Evolutionary conservation across 2,888 invertebrate species (phyloP), one percentile per base, ranked within the genome.

Genomic region (Ochlodes sylvanus): DNA sequence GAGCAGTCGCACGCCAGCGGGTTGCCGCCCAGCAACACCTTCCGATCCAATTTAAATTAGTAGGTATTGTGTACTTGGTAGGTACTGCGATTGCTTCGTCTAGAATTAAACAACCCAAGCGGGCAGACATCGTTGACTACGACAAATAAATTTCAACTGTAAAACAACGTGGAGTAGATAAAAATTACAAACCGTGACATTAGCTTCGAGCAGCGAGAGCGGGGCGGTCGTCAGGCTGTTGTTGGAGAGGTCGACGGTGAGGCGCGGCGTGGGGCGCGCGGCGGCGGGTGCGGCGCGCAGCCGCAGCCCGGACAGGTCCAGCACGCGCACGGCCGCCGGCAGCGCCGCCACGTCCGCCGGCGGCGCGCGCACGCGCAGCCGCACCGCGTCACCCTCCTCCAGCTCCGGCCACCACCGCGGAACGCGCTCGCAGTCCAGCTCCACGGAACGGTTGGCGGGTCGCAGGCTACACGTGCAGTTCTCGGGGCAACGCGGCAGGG

Each of bases 1-100:
- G 21, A 67, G 64, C 82, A 81, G 38, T 71, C 69, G 69, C 82
- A 81, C 5, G n/a, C 61, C 7, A 80, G 54, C 14, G 75, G 75
- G 67, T 81, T 81, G 5, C 63, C 57, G 7, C 75, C 69, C 9
- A 81, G 58, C 5, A 60, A 64, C 32, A 78, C 34, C 38, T 47
- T 3, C 47, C 5, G n/a, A n/a, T n/a, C n/a, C n/a, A n/a, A n/a
- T n/a, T n/a, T n/a, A n/a, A n/a, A n/a, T n/a, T n/a, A n/a, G n/a
- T n/a, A n/a, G n/a, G n/a, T n/a, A n/a, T n/a, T n/a, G n/a, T n/a
- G n/a, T n/a, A n/a, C n/a, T n/a, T n/a, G n/a, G n/a, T n/a, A n/a
- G n/a, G n/a, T n/a, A n/a, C n/a, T n/a, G n/a, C n/a, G n/a, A n/a
- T n/a, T n/a, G n/a, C n/a, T n/a, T n/a, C n/a, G n/a, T n/a, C n/a